Evolutionary conservation across 2,797 vertebrate species (phyloP), one percentile per base, ranked within the genome.

Genomic region (Hybognathus amarus): DNA sequence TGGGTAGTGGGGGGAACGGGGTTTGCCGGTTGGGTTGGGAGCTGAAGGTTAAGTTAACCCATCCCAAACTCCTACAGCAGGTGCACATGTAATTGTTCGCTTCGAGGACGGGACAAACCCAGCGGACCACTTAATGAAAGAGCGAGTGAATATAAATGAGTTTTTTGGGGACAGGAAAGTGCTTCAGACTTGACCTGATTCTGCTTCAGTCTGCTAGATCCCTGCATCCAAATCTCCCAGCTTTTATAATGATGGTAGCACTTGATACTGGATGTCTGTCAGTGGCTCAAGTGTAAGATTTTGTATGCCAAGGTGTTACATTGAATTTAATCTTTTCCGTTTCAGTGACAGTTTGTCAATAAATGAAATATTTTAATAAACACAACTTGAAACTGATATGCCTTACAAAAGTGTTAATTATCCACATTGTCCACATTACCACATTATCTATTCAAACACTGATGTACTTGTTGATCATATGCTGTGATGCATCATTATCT

Each of bases 1-100:
- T 85, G 89, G 88, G 90, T 80, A 86, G 87, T 86, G 67, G 85
- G 83, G 85, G 85, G 83, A 84, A 74, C 63, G 20, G 79, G 79
- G 54, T 0, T 33, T 73, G 68, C 30, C 12, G 27, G 81, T 1
- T 20, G 47, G n/a, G 66, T 24, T 38, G 59, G 64, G 69, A 92
- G 87, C 85, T 90, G 91, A 93, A 93, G 92, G 93, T 94, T 92
- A 94, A 91, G 89, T 90, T 88, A 88, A 86, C 88, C 87, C 85
- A 90, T 92, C 89, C 87, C 82, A 80, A 5, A 84, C 83, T 42
- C 79, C 76, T 85, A 85, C 69, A 47, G 85, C 89, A 85, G 86
- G 75, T 85, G 24, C 63, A 82, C 66, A 77, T 83, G 77, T 92
- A 90, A 91, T 91, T 80, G 85, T 82, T 87, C 50, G 77, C 87